Evolutionary conservation across 1,140 invertebrate species (phyloP).

Genomic region (Eupeodes corollae): DNA sequence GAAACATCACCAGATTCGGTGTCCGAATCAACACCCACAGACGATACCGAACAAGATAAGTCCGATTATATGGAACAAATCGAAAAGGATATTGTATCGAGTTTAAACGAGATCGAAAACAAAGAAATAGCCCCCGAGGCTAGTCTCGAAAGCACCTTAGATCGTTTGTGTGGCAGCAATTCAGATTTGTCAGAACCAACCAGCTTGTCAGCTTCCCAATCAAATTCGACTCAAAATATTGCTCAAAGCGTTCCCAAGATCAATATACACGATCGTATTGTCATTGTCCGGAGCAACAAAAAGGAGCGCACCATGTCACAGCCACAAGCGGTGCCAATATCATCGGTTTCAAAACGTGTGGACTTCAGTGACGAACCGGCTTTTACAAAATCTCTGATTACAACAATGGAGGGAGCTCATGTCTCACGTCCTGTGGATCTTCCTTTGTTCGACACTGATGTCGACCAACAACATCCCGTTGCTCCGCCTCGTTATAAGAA

Average conservation of each 20-base stretch:
- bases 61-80: not conserved
- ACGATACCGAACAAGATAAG: conserved; percentile 1
- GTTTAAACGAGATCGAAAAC: conserved; percentile 1
- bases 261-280: conserved; percentile 2
- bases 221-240: conserved; percentile 1
- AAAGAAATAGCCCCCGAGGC: not conserved
- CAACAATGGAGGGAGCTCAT: conserved; percentile 17
- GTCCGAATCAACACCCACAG: not conserved
- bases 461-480: conserved; percentile 33
- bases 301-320: conserved; percentile 10
- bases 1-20: conserved; percentile 16
- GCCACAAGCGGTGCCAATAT: conserved; percentile 6
- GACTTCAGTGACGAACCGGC: conserved; percentile 30
- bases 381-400: not conserved
- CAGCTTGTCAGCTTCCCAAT: not conserved
- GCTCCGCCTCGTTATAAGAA: conserved; percentile 49
- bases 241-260: not conserved
- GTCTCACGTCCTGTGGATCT: conserved; percentile 48
- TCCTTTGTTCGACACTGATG: conserved; percentile 48
- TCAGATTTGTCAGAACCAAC: conserved; percentile 4
- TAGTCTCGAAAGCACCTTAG: not conserved
- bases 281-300: conserved; percentile 34
- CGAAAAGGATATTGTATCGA: conserved; percentile 1
- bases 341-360: conserved; percentile 19
- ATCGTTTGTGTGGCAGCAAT: not conserved